A percentile compares a stretch with the other conserved stretches of the same genome.
These are phyloP conservation scores for Acronicta aceris DNA, from an alignment of 2,888 invertebrate genomes.

Conservation along the genomic window DNA sequence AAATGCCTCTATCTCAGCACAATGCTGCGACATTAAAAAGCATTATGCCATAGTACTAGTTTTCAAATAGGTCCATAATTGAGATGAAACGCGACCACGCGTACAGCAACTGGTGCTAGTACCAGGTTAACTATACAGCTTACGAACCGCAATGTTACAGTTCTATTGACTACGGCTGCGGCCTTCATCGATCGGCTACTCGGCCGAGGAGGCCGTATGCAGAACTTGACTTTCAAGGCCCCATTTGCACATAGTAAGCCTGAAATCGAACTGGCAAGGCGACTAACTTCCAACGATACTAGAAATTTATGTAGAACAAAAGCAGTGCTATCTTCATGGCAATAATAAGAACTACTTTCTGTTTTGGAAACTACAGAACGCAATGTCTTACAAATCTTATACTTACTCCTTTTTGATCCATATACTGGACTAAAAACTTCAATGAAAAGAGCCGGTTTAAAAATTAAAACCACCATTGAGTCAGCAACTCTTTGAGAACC, in stretches of 20 bases:
- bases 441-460: too few relatives aligned
- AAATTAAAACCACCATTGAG: constrained; percentile 8
- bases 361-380: too few relatives aligned
- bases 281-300: too few relatives aligned
- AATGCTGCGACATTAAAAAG: too few relatives aligned
- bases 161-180: constrained; percentile 6
- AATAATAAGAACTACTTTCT: too few relatives aligned
- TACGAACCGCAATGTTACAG: not conserved
- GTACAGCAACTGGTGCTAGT: not conserved
- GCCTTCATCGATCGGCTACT: constrained; percentile 14
- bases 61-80: too few relatives aligned
- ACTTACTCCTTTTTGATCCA: too few relatives aligned
- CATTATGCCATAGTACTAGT: too few relatives aligned
- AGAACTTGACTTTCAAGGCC: constrained; percentile 20
- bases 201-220: constrained; percentile 10
- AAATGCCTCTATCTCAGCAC: too few relatives aligned
- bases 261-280: not conserved
- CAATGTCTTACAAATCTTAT: too few relatives aligned
- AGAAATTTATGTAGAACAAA: too few relatives aligned
- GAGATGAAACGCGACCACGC: not conserved
- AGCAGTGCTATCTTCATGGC: too few relatives aligned
- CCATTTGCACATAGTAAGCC: constrained; percentile 6
- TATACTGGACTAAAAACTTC: not conserved
- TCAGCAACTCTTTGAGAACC: constrained; percentile 9
- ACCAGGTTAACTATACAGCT: not conserved